Conservation (phyloP, 2,888 invertebrate genomes). For the Candidula unifasciata region DNA sequence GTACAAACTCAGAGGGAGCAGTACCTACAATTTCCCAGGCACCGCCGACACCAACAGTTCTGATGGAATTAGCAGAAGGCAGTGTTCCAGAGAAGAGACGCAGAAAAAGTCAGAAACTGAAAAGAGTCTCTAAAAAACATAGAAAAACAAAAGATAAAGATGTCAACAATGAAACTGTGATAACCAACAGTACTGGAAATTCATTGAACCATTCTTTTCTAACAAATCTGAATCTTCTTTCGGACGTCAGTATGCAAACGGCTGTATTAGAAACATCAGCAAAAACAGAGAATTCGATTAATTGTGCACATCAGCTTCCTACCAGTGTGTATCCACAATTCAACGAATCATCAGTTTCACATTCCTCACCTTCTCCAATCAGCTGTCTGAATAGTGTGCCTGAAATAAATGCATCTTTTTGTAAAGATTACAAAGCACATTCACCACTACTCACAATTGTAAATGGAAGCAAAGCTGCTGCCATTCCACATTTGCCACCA, state of each 20-base stretch:
- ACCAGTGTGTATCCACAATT: neutral
- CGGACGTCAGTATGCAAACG: conserved; percentile 41
- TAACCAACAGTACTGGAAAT: neutral
- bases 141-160: neutral
- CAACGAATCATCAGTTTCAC: neutral
- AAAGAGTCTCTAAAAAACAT: neutral
- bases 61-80: neutral
- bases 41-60: neutral
- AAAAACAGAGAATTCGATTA: neutral
- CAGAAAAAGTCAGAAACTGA: conserved; percentile 34
- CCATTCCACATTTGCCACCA: conserved; percentile 22
- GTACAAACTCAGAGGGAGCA: neutral
- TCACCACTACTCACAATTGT: neutral
- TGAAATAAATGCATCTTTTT: neutral
- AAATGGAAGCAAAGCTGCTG: neutral
- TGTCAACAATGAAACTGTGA: neutral
- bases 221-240: conserved; percentile 42
- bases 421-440: neutral
- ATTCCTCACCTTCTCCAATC: neutral
- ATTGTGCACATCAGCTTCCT: neutral
- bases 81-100: conserved; percentile 16
- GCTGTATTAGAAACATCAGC: neutral
- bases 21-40: neutral
- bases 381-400: neutral
- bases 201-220: neutral